These are phyloP conservation scores for Cyclopterus lumpus DNA, from an alignment of 2,797 vertebrate genomes.

Conservation along the genomic window DNA sequence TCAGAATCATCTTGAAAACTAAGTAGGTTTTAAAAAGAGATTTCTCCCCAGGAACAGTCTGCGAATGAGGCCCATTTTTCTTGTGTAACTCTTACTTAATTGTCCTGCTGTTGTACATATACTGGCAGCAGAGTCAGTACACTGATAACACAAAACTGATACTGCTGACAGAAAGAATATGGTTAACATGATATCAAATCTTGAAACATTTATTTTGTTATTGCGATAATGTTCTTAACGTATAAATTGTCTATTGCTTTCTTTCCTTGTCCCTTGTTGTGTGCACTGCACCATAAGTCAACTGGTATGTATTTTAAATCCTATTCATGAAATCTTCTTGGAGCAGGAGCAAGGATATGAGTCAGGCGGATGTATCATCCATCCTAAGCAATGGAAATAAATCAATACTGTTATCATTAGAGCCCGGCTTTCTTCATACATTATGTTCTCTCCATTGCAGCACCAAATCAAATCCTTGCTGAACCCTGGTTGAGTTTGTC, in stretches of 20 bases:
- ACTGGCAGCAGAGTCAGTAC: background rate
- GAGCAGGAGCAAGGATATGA: background rate
- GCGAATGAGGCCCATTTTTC: background rate
- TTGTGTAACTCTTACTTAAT: conserved; percentile 2
- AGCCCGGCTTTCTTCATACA: conserved; percentile 10
- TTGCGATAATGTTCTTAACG: background rate
- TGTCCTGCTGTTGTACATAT: conserved; percentile 4
- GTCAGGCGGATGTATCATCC: conserved; percentile 19
- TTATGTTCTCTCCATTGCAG: conserved; percentile 8
- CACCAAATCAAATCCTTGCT: conserved; percentile 20
- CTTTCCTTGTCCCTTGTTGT: background rate
- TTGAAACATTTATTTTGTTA: background rate
- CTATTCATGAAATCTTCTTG: conserved; percentile 7
- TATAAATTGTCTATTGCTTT: background rate
- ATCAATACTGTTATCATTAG: conserved; percentile 27
- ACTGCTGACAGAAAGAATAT: background rate
- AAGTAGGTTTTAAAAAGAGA: background rate
- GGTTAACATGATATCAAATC: background rate
- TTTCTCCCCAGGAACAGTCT: background rate
- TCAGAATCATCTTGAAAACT: background rate
- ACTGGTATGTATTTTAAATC: background rate
- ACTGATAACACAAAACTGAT: background rate
- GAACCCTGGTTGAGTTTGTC: conserved; percentile 16
- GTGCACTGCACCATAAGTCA: background rate
- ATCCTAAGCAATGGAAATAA: conserved; percentile 7